Percentiles rank a stretch among this genome's conserved stretches.
phyloP scores from a whole-genome alignment of 2,888 invertebrate genomes.

The Orchesella flavescens region DNA sequence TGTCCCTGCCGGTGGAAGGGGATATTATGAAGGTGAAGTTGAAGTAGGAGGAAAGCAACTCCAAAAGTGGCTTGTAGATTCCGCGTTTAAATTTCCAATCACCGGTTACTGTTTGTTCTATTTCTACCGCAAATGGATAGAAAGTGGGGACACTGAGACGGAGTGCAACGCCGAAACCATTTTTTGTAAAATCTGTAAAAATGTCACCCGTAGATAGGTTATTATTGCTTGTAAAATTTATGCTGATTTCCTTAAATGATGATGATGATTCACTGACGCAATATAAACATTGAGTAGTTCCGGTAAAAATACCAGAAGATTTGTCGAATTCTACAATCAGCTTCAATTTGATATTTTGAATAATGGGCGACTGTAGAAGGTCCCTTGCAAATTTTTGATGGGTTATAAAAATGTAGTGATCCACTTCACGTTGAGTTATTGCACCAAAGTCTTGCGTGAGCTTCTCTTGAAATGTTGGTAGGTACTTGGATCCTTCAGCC shows the following conservation, averaged over 20 bases:
- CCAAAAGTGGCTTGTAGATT: not conserved
- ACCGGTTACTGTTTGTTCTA: not conserved
- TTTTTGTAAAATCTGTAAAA: constrained; percentile 38
- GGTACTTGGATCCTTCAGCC: no score
- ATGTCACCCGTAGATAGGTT: not conserved
- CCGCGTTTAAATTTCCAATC: constrained; percentile 38
- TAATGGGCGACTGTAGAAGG: not conserved
- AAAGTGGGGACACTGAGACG: constrained; percentile 9
- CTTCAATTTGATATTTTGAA: not conserved
- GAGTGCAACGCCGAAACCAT: constrained; percentile 6
- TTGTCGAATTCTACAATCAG: not conserved
- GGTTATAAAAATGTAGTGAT: not conserved
- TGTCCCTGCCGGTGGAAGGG: constrained; percentile 2
- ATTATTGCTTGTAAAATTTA: no score
- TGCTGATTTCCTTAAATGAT: no score
- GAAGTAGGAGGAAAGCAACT: constrained; percentile 3
- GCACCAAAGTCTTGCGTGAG: not conserved
- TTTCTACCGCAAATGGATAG: constrained; percentile 21
- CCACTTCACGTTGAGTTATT: not conserved
- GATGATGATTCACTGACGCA: no score
- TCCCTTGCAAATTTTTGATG: not conserved
- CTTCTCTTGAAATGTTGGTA: no score
- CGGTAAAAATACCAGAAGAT: no score
- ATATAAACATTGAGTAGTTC: no score
- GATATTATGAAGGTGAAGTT: constrained; percentile 29